A percentile compares a stretch with the other conserved stretches of the same genome.
Conservation (phyloP, 2,113 vertebrate species). For the Myanophis thanlyinensis region DNA sequence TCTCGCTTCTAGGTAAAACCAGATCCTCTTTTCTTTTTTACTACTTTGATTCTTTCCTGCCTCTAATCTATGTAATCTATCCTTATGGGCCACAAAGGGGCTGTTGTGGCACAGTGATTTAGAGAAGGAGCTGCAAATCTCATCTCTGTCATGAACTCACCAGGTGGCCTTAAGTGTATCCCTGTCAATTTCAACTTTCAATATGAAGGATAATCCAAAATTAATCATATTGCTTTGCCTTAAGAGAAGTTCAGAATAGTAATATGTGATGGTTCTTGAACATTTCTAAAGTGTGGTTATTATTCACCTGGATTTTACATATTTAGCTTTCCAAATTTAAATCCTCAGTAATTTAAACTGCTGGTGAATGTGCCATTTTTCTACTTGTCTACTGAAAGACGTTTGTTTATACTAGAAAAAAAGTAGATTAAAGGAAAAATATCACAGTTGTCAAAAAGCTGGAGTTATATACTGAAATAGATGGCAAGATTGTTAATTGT, state of each 20-base stretch:
- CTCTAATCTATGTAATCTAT: background rate
- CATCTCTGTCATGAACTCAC: background rate
- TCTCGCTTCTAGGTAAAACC: background rate
- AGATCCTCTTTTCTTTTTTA: background rate
- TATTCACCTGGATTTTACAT: conserved; percentile 5
- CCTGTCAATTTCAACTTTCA: background rate
- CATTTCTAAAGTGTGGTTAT: background rate
- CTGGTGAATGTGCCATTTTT: background rate
- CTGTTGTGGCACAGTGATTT: background rate
- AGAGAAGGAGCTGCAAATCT: background rate
- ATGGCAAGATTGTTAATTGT: background rate
- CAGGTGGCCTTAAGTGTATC: background rate
- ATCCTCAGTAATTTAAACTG: background rate
- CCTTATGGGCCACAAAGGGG: background rate
- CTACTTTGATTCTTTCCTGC: background rate
- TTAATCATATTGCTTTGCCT: background rate
- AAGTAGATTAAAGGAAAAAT: background rate
- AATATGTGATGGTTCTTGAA: background rate
- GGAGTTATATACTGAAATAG: background rate
- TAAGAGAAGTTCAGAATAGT: background rate
- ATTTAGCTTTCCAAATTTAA: background rate
- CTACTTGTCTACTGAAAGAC: background rate
- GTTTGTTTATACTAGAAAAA: background rate
- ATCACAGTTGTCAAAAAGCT: background rate
- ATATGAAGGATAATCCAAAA: background rate